A percentile compares a stretch with the other conserved stretches of the same genome.
These are phyloP conservation scores for Paramormyrops kingsleyae DNA, from an alignment of 2,113 vertebrate species.

Conservation along the genomic window DNA sequence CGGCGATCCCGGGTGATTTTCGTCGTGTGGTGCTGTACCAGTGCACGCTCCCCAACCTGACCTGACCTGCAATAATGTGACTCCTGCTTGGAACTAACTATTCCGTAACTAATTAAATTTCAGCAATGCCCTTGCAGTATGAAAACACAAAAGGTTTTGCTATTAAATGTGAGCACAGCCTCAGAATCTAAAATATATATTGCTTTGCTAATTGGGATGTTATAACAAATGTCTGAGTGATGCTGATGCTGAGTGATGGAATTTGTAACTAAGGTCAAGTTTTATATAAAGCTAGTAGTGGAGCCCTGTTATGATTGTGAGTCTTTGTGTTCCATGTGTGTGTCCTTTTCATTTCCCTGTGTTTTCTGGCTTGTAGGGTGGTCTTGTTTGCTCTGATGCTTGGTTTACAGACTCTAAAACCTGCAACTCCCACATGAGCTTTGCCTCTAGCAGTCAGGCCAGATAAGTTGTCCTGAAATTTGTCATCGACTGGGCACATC, in stretches of 20 bases:
- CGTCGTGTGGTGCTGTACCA: background rate
- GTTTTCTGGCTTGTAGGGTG: background rate
- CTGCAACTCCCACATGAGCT: background rate
- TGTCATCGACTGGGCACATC: background rate
- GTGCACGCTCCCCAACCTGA: background rate
- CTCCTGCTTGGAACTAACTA: background rate
- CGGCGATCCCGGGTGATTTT: no score
- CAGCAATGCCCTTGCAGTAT: background rate
- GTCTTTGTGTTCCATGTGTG: background rate
- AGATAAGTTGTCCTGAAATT: background rate
- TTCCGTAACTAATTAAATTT: background rate
- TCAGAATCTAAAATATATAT: background rate
- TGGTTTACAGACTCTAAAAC: background rate
- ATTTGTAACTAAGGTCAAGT: background rate
- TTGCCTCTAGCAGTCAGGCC: background rate
- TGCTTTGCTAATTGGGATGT: background rate
- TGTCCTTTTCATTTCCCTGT: background rate
- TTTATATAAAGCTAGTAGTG: background rate
- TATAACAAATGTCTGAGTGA: background rate
- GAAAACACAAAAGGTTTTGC: background rate
- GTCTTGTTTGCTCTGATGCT: background rate
- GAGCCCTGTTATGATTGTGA: background rate
- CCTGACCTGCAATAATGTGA: background rate
- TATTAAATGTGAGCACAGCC: background rate
- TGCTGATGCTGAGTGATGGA: background rate